These are phyloP conservation scores for Hydropsyche betteni DNA, from an alignment of 2,888 invertebrate species.

Conservation along the genomic window DNA sequence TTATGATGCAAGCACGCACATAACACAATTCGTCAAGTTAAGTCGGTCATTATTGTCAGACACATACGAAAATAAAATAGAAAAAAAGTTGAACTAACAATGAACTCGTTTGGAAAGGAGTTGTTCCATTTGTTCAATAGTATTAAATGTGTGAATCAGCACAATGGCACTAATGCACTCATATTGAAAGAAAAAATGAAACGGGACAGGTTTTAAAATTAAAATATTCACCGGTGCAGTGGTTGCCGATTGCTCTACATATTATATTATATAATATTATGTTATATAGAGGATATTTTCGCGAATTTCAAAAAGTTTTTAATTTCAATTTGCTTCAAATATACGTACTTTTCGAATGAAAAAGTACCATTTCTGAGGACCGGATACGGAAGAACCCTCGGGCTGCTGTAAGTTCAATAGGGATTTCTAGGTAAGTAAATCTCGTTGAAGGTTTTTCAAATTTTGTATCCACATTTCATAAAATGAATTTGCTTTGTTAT, in stretches of 20 bases:
- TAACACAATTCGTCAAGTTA: conserved; percentile 18
- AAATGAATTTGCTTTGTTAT: no score
- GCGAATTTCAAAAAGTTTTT: background rate
- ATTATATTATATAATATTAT: no score
- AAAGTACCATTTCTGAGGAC: conserved; percentile 20
- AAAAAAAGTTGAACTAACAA: conserved; percentile 3
- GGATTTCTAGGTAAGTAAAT: conserved; percentile 4
- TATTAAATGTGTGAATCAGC: background rate
- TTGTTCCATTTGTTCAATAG: background rate
- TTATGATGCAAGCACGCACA: conserved; percentile 14
- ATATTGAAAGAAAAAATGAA: conserved; percentile 6
- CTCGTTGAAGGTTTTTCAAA: conserved; percentile 2
- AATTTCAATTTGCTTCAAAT: background rate
- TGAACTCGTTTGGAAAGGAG: conserved; percentile 23
- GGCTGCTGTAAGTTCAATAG: conserved; percentile 6
- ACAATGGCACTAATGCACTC: background rate
- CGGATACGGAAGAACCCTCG: conserved; percentile 38
- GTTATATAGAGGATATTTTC: background rate
- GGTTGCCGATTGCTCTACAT: no score
- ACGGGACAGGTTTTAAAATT: background rate
- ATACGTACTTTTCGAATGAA: conserved; percentile 28
- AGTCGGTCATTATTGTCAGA: conserved; percentile 29
- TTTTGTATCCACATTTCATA: no score
- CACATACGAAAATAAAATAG: conserved; percentile 2
- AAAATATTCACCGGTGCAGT: no score